Conservation (phyloP, 2,888 invertebrate species). For the Steinernema scapterisci region DNA sequence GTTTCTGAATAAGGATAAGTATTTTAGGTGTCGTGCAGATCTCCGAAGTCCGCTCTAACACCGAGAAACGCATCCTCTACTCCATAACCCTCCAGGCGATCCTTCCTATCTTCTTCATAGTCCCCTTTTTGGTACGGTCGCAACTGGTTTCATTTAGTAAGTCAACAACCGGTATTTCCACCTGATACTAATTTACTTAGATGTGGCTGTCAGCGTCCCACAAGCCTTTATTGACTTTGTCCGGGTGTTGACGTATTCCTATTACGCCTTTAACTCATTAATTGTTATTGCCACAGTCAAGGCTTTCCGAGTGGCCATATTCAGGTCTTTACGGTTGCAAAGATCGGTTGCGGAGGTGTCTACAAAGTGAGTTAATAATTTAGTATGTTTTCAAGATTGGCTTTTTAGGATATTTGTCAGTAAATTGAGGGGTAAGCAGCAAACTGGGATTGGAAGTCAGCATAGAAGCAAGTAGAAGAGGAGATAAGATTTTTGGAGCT, state of each 20-base stretch:
- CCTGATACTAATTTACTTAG: background rate
- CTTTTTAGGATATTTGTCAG: background rate
- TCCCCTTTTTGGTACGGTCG: conserved; percentile 1
- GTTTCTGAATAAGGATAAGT: too few species aligned
- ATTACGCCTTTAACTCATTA: conserved; percentile 17
- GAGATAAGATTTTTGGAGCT: too few species aligned
- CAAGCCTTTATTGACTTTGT: background rate
- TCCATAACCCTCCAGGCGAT: conserved; percentile 4
- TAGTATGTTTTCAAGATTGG: background rate
- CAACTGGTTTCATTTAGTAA: conserved; percentile 12
- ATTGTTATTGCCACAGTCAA: conserved; percentile 9
- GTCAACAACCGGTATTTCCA: too few species aligned
- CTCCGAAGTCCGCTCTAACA: background rate
- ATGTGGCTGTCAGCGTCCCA: background rate
- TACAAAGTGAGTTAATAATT: background rate
- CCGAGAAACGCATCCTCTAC: background rate
- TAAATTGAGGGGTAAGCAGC: too few species aligned
- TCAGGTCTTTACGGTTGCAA: background rate
- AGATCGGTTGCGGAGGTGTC: background rate
- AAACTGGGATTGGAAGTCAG: too few species aligned
- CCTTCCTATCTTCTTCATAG: conserved; percentile 22
- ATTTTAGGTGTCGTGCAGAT: conserved; percentile 3
- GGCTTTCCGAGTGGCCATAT: background rate
- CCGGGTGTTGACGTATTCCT: conserved; percentile 6
- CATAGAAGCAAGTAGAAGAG: too few species aligned